Percentiles rank a stretch among this genome's conserved stretches.
These are phyloP conservation scores for Tenthredo livida DNA, from an alignment of 2,888 invertebrate species.

Conservation along the genomic window DNA sequence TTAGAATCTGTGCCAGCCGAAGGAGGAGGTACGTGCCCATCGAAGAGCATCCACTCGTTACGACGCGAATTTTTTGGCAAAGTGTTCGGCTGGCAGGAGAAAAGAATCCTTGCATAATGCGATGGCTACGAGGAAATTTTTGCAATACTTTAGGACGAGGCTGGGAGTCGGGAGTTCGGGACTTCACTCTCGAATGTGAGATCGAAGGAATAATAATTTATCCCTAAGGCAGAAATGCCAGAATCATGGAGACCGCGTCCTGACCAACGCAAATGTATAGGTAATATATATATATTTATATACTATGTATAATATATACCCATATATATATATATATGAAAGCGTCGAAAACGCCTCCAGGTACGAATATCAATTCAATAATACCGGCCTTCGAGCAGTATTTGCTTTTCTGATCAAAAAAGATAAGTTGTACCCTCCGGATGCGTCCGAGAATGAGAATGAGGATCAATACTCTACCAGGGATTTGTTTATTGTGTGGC, in stretches of 20 bases:
- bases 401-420: conserved; percentile 37
- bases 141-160: background rate
- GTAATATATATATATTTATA: background rate
- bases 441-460: conserved; percentile 21
- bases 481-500: conserved; percentile 39
- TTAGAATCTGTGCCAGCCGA: conserved; percentile 1
- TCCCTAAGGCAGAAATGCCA: background rate
- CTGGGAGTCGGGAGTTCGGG: background rate
- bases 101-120: conserved; percentile 41
- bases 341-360: conserved; percentile 14
- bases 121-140: background rate
- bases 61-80: conserved; percentile 18
- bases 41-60: conserved; percentile 18
- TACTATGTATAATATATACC: no score
- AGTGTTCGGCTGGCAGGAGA: conserved; percentile 19
- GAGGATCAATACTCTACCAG: conserved; percentile 29
- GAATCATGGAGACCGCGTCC: conserved; percentile 13
- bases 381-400: background rate
- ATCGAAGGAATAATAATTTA: conserved; percentile 36
- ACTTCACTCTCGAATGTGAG: conserved; percentile 14
- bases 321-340: background rate
- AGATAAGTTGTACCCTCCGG: conserved; percentile 16
- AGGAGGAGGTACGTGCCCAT: background rate
- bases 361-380: conserved; percentile 44
- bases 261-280: conserved; percentile 13